Conservation (phyloP, 2,113 vertebrate genomes). For the Budorcas taxicolor region DNA sequence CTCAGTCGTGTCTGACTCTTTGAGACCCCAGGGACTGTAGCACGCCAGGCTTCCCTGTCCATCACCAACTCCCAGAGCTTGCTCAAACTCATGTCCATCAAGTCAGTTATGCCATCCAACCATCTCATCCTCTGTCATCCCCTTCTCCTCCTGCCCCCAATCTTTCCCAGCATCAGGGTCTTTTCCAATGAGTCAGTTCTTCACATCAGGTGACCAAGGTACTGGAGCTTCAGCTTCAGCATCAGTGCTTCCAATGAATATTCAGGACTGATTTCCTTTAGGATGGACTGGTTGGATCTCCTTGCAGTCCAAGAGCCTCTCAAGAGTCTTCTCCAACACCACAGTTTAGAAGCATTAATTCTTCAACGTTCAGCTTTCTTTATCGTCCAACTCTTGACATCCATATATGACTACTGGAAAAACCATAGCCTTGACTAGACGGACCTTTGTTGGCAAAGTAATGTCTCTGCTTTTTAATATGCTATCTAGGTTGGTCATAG, state of each 20-base stretch:
- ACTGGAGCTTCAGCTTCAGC: not conserved
- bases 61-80: not conserved
- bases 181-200: not conserved
- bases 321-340: not conserved
- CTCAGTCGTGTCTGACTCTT: not conserved
- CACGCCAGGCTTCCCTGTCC: not conserved
- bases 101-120: fast-evolving
- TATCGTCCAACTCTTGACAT: not conserved
- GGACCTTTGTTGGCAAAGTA: not conserved
- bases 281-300: not conserved
- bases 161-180: not conserved
- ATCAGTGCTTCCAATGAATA: not conserved
- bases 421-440: not conserved
- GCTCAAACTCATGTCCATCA: not conserved
- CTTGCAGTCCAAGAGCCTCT: not conserved
- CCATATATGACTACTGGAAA: not conserved
- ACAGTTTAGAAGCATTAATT: not conserved
- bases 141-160: not conserved
- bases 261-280: not conserved
- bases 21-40: not conserved
- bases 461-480: not conserved
- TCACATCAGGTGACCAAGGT: not conserved
- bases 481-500: not conserved
- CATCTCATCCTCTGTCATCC: not conserved
- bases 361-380: not conserved